A percentile compares a stretch with the other conserved stretches of the same genome.
phyloP scores from a whole-genome alignment of 1,140 invertebrate genomes.

The Brachionus manjavacas region DNA sequence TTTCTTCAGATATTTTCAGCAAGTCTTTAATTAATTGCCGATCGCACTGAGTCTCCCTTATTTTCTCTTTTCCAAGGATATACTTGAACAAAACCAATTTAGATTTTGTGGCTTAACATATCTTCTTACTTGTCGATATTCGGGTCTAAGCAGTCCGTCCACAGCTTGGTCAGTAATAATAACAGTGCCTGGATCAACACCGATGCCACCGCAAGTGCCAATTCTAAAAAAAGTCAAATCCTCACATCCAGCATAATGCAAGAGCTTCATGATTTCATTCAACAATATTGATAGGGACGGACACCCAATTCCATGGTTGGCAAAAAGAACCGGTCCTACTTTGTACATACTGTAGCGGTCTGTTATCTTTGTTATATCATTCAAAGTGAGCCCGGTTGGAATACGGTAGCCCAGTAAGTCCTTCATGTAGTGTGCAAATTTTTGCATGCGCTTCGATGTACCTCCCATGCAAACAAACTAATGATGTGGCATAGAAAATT shows the following conservation, averaged over 20 bases:
- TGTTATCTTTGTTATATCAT: slow-evolving; percentile 79
- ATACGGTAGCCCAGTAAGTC: slow-evolving; percentile 80
- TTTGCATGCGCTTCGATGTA: slow-evolving; percentile 85
- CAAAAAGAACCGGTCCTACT: slow-evolving; percentile 83
- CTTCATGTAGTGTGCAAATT: slow-evolving; percentile 83
- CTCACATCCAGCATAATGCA: slow-evolving; percentile 76
- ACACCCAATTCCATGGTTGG: slow-evolving; percentile 91
- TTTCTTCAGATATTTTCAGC: neutral
- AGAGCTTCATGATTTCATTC: slow-evolving; percentile 85
- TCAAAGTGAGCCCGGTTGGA: slow-evolving; percentile 75
- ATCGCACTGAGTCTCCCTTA: slow-evolving; percentile 35
- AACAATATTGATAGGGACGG: slow-evolving; percentile 83
- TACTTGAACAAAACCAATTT: neutral
- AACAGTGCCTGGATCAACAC: slow-evolving; percentile 77
- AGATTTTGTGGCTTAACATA: neutral
- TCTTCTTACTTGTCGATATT: slow-evolving; percentile 24
- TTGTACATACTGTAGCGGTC: slow-evolving; percentile 95
- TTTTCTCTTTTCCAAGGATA: slow-evolving; percentile 30
- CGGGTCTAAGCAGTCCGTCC: slow-evolving; percentile 57
- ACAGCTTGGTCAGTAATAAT: slow-evolving; percentile 80
- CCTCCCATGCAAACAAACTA: slow-evolving; percentile 96
- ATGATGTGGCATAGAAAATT: neutral
- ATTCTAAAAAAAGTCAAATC: slow-evolving; percentile 82
- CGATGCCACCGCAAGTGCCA: slow-evolving; percentile 87
- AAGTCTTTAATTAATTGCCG: neutral